phyloP scores from a whole-genome alignment of 1,140 invertebrate genomes.

The Geopemphigus sp. region DNA sequence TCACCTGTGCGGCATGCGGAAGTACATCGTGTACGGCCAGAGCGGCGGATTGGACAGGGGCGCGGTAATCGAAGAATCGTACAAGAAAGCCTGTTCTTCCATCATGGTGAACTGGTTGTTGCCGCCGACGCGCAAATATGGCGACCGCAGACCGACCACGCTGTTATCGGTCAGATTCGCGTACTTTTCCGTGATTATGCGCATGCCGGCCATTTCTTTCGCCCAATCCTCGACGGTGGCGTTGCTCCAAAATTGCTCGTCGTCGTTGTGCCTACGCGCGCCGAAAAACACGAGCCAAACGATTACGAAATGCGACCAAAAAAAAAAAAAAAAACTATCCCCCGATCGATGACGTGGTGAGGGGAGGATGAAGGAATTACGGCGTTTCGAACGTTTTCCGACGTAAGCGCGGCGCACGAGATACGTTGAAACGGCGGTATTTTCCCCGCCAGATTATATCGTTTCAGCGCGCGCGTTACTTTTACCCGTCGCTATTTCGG shows the following conservation, averaged over 20 bases:
- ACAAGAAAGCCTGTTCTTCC: slow-evolving; percentile 94
- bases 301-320: no score
- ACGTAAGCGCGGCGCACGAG: no score
- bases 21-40: slow-evolving; percentile 98
- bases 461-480: no score
- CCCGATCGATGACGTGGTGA: no score
- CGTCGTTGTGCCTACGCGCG: slow-evolving; percentile 90
- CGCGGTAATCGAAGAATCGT: slow-evolving; percentile 92
- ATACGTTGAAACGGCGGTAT: no score
- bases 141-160: slow-evolving; percentile 89
- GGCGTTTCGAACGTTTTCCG: no score
- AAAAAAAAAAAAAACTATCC: no score
- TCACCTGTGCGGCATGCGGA: slow-evolving; percentile 89
- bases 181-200: slow-evolving; percentile 88
- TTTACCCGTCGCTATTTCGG: no score
- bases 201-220: slow-evolving; percentile 94
- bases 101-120: slow-evolving; percentile 98
- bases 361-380: no score
- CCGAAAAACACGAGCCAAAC: no score
- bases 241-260: slow-evolving; percentile 92
- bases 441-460: no score
- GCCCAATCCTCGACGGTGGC: slow-evolving; percentile 91
- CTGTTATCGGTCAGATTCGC: slow-evolving; percentile 91
- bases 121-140: slow-evolving; percentile 88
- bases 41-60: slow-evolving; percentile 87